Percentiles rank a stretch among this genome's conserved stretches.
phyloP scores from a whole-genome alignment of 2,888 invertebrate species.

The Tiphia femorata region DNA sequence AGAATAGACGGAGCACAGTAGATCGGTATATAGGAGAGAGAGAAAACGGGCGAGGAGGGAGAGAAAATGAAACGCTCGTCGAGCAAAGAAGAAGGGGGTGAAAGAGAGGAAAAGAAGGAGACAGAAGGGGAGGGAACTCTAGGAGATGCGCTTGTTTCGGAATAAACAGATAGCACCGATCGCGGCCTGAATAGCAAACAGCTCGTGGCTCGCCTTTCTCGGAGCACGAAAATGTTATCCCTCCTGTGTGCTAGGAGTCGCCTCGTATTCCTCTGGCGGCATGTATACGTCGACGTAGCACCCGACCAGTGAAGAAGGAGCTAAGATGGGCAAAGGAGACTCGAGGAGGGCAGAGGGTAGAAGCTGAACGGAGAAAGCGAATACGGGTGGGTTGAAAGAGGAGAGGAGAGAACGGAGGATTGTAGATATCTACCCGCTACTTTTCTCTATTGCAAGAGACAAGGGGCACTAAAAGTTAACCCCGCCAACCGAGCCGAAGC shows the following conservation, averaged over 20 bases:
- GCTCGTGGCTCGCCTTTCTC: conserved; percentile 39
- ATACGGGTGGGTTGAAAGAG: no score
- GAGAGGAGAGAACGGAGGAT: conserved; percentile 1
- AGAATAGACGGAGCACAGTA: conserved; percentile 1
- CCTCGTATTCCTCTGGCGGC: conserved; percentile 33
- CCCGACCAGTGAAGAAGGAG: conserved; percentile 1
- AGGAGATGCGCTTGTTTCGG: conserved; percentile 61
- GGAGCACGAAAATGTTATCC: conserved; percentile 52
- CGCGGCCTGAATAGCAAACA: conserved; percentile 62
- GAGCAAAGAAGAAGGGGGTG: conserved; percentile 6
- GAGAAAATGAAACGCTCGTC: not conserved
- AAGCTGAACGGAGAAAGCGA: not conserved
- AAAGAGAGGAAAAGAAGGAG: conserved; percentile 14
- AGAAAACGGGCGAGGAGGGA: conserved; percentile 18
- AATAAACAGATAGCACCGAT: conserved; percentile 65
- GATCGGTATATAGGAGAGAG: conserved; percentile 12
- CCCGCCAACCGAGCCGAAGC: conserved; percentile 15
- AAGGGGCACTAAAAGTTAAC: conserved; percentile 46
- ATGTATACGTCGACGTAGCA: conserved; percentile 33
- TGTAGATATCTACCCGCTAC: conserved; percentile 46
- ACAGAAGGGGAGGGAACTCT: conserved; percentile 12
- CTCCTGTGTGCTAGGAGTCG: conserved; percentile 25
- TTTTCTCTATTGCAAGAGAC: conserved; percentile 48
- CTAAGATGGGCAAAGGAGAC: not conserved
- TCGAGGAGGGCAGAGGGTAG: not conserved